Base-by-base conservation (phyloP, 2,113 vertebrate genomes). In the Neopipo cinnamomea region DNA sequence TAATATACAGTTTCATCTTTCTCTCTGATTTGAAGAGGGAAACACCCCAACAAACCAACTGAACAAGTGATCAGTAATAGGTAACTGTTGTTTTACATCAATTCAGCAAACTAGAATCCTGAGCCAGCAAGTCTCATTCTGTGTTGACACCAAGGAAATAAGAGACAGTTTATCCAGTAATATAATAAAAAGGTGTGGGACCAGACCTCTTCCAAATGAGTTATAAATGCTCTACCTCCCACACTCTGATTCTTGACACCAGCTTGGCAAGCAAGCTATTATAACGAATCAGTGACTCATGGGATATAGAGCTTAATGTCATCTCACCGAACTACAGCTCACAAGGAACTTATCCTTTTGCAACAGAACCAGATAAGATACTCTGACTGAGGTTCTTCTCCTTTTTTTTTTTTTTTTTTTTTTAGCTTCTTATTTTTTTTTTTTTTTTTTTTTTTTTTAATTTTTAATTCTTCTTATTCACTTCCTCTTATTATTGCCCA, bases 41-140 rank as follows among this genome's bases (percentile, higher is more conserved):
- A 46, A 83, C 24, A 52, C 3, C 0, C 0, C 9, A 59, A 27
- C 2, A 41, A 83, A 33, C 10, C 25, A 85, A n/a, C 3, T 3
- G 87, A 74, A 81, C 5, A 56, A 59, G 8, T 5, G 30, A 25
- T 52, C 50, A 59, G 6, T 59, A 50, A 18, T 21, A 56, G 5
- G 14, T 58, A 71, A 21, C 4, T 50, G 12, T 3, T 77, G 5
- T 46, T 89, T 75, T 39, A 62, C 65, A 46, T 23, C 30, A 41
- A 14, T 62, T n/a, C 50, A 74, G 28, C 7, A 71, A 82, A 71
- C 9, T 19, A n/a, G 44, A 56, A 71, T 3, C 46, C 33, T 42
- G 28, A 92, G 5, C 3, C 33, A 68, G 27, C 11, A 77, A 77
- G 4, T 46, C 16, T 81, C 24, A 47, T 15, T 56, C 18, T 44